Base-by-base conservation (phyloP, 2,888 invertebrate genomes). In the Himalopsyche tibetana region DNA sequence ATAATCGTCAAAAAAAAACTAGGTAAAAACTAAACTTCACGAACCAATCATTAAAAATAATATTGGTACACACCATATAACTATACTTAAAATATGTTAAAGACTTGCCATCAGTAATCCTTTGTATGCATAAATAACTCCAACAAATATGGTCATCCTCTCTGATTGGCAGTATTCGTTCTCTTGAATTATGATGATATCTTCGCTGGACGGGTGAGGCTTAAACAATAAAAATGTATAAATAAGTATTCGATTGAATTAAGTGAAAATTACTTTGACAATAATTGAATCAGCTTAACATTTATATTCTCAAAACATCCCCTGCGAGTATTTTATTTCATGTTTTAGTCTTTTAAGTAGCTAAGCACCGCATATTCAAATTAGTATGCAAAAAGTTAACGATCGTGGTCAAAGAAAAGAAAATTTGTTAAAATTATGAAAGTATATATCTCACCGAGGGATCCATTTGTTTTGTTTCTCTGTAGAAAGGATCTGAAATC, bases 121-220 rank as follows among this genome's bases (percentile, higher is more conserved):
- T 92, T 99, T 99, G 91, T 99, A 99, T n/a, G 98, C 98, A 92
- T 99, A 99, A 90, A 99, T 98, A 89, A 97, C 95, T 84, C 98
- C 98, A 87, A 99, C 96, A 92, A 99, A 99, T 88, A 98, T 97
- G 19, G 98, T 97, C 96, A 99, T 99, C 90, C 97, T 94, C 90
- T 97, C 96, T 87, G 99, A 99, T 91, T 98, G 97, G 91, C 99
- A 99, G 91, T 98, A 99, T 91, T 99, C 99, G 90, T 99, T 97
- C 91, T 98, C 97, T 80, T 98, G 99, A 86, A 98, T 96, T 89
- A 99, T 97, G 85, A 98, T 95, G 80, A 97, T 96, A 90, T 99
- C 98, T 90, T 98, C 98, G 90, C 98, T 96, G 9, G 96, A 95
- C 38, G 98, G 97, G 91, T 97, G 97, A n/a, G 96, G 95, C 97